Evolutionary conservation across 2,888 invertebrate genomes (phyloP), one percentile per base, ranked within the genome.

Genomic region (Boloria euphrosyne): DNA sequence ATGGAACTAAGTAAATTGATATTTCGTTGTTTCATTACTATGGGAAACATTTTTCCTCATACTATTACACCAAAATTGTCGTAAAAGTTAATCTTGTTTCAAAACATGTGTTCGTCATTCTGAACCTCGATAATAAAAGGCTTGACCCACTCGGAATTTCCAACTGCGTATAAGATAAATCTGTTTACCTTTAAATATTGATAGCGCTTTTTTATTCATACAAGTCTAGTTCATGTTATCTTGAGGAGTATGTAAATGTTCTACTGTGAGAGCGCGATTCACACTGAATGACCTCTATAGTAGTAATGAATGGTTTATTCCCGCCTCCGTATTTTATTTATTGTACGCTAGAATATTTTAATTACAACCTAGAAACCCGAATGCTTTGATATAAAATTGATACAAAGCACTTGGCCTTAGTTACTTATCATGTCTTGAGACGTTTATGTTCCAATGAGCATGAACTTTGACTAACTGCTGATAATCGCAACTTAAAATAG

Each of bases 281-380:
- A 13, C 27, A 44, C 43, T 52, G 53, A 52, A 65, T 57, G 58
- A 51, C 44, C 57, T 54, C 53, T 44, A 38, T 53, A 53, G 57
- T 75, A 73, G 65, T 74, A 74, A 76, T 79, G 78, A 80, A 79
- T 78, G 75, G 74, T 62, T 70, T 61, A 38, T 71, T 67, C 73
- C 76, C 79, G 78, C 78, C 78, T 75, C 76, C 78, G 70, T 59
- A 57, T 68, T 65, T 62, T 59, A 57, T 68, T 65, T 62, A 58
- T 44, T 57, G 51, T 51, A 64, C 74, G 69, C 71, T 68, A 64
- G 44, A 57, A 64, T 66, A 69, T 70, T 65, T 71, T 53, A 65
- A 70, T 71, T 73, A 71, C 72, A 77, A 75, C 80, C 78, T 65
- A 76, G 71, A 80, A 73, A 76, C 79, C 64, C 49, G 71, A 73